A percentile compares a stretch with the other conserved stretches of the same genome.
Conservation (phyloP, 92 coral and sea anemone species). For the Virgularia gustaviana region DNA sequence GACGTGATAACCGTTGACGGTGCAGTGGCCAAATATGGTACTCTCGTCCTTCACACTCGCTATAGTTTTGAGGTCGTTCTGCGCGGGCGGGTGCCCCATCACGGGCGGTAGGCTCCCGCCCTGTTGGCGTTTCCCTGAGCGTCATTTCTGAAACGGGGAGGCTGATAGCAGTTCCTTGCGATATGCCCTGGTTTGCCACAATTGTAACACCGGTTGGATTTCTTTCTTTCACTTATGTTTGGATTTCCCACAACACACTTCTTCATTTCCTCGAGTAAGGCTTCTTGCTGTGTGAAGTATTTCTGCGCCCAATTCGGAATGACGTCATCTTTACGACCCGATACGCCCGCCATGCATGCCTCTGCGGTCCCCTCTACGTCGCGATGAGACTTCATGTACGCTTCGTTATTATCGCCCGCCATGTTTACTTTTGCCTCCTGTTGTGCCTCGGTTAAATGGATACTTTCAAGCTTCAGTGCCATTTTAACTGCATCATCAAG, state of each 20-base stretch:
- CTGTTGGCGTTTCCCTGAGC: slow-evolving; percentile 2
- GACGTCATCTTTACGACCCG: slow-evolving; percentile 6
- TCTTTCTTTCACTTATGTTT: not conserved
- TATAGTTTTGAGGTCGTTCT: not conserved
- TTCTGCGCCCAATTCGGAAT: slow-evolving; percentile 20
- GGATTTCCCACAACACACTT: not conserved
- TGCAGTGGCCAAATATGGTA: slow-evolving; percentile 19
- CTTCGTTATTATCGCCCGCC: no score
- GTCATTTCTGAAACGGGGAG: no score
- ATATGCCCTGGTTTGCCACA: not conserved
- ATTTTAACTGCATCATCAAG: slow-evolving; percentile 31
- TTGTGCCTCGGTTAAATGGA: slow-evolving; percentile 4
- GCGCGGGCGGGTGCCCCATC: slow-evolving; percentile 37
- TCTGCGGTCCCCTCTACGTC: slow-evolving; percentile 12
- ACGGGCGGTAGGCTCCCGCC: not conserved
- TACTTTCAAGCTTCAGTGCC: no score
- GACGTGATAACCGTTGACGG: slow-evolving; percentile 25
- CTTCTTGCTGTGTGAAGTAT: not conserved
- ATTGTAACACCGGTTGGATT: not conserved
- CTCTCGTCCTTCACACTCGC: slow-evolving; percentile 6
- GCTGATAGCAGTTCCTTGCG: not conserved
- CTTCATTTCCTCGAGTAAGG: not conserved
- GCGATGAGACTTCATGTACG: no score
- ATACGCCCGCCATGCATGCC: slow-evolving; percentile 12
- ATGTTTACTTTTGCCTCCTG: slow-evolving; percentile 2